Conservation (phyloP, 2,113 vertebrate genomes). For the Rhinolophus sinicus region DNA sequence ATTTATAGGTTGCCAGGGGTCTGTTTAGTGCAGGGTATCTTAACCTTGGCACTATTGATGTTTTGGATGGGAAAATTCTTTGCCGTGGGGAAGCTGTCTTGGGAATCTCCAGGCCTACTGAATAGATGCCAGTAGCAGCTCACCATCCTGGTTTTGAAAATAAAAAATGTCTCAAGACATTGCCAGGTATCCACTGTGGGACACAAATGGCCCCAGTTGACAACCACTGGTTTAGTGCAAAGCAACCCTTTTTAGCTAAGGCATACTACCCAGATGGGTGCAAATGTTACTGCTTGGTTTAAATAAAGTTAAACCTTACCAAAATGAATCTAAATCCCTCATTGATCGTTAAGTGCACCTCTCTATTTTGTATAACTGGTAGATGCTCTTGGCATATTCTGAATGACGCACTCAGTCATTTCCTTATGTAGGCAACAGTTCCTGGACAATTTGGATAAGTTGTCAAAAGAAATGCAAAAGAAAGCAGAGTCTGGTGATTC, state of each 20-base stretch:
- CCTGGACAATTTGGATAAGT: constrained; percentile 39
- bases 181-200: background rate
- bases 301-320: background rate
- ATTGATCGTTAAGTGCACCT: background rate
- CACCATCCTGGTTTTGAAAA: background rate
- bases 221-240: background rate
- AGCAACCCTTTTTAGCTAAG: background rate
- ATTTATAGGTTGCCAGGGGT: background rate
- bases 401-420: constrained; percentile 48
- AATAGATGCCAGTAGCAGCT: background rate
- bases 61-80: background rate
- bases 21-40: background rate
- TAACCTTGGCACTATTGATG: background rate
- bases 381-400: constrained; percentile 11
- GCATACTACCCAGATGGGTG: background rate
- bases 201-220: background rate
- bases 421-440: constrained; percentile 52
- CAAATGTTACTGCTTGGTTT: background rate
- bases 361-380: background rate
- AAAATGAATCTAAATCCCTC: background rate
- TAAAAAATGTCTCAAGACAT: background rate
- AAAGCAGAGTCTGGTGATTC: constrained; percentile 43
- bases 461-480: constrained; percentile 46
- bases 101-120: background rate
- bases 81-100: background rate